phyloP scores from a whole-genome alignment of 2,888 invertebrate genomes.

The Drosophila sordidapex region DNA sequence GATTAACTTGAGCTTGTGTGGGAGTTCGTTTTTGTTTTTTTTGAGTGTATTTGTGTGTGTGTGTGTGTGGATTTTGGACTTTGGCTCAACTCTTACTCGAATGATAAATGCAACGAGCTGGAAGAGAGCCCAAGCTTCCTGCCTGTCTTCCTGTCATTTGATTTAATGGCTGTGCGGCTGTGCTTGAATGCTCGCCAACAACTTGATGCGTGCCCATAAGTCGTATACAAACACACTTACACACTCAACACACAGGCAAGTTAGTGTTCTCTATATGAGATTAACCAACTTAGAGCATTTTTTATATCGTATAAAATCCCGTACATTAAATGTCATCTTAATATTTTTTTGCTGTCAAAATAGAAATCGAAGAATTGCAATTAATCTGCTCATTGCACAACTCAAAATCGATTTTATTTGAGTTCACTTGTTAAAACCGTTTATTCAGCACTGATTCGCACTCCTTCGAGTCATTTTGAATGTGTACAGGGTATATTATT shows the following conservation, averaged over 20 bases:
- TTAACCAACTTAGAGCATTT: background rate
- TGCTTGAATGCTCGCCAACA: conserved; percentile 45
- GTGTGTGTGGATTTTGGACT: conserved; percentile 22
- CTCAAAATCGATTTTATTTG: background rate
- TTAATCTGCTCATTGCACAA: background rate
- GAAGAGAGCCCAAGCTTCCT: conserved; percentile 49
- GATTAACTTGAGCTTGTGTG: conserved; percentile 64
- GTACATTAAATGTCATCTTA: background rate
- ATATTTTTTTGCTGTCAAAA: background rate
- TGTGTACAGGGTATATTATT: background rate
- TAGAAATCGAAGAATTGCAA: background rate
- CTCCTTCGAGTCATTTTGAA: background rate
- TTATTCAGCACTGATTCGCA: background rate
- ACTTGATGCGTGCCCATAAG: conserved; percentile 61
- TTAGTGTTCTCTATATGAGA: background rate
- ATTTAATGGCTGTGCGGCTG: conserved; percentile 59
- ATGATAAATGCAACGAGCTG: conserved; percentile 71
- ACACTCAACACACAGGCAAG: background rate
- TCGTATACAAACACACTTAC: conserved; percentile 8
- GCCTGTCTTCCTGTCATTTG: conserved; percentile 63
- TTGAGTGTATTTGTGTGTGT: conserved; percentile 7
- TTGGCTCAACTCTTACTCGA: conserved; percentile 23
- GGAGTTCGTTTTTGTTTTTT: background rate
- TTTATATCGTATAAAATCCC: background rate
- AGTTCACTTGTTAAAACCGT: background rate